Evolutionary conservation across 2,888 invertebrate genomes (phyloP), one percentile per base, ranked within the genome.

Genomic region (Ochropleura plecta): DNA sequence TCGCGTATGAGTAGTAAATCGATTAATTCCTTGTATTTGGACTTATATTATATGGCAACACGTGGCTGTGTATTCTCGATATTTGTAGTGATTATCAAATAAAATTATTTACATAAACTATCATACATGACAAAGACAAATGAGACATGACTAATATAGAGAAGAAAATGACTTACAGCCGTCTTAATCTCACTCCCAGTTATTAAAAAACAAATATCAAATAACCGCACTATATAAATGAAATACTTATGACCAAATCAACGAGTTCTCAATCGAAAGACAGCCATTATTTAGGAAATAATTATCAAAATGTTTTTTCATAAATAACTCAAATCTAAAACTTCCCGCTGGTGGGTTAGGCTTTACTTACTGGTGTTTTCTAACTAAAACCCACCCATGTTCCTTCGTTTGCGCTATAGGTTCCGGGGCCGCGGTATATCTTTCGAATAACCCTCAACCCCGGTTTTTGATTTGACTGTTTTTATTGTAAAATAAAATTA

Each of bases 1-100:
- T 77, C 77, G 77, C 81, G 57, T 48, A 44, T 10, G 30, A 49
- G 12, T 42, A 9, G 18, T 12, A 71, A 10, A 80, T 77, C 74
- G 74, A 77, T 77, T n/a, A 12, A 59, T 30, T 53, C 20, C 30
- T 6, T 12, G 4, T 3, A 30, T 14, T 7, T 40, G 10, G 10
- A 49, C 4, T 62, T 70, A 53, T 55, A 2, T 1, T n/a, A 0
- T 12, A 53, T 79, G 53, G 51, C 49, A 77, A 59, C 49, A 20
- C 3, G 8, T 18, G 18, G 48, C 9, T 44, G 7, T 49, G 8
- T 20, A 79, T 46, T 71, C 79, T 77, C 49, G 79, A 40, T 79
- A 63, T 14, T 46, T 18, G 20, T 63, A 69, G 51, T 60, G 20
- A 60, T 59, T 12, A 16, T 12, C 1, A 18, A 59, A 18, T 18